Evolutionary conservation across 2,888 invertebrate species (phyloP).

Genomic region (Antheraea assamensis): DNA sequence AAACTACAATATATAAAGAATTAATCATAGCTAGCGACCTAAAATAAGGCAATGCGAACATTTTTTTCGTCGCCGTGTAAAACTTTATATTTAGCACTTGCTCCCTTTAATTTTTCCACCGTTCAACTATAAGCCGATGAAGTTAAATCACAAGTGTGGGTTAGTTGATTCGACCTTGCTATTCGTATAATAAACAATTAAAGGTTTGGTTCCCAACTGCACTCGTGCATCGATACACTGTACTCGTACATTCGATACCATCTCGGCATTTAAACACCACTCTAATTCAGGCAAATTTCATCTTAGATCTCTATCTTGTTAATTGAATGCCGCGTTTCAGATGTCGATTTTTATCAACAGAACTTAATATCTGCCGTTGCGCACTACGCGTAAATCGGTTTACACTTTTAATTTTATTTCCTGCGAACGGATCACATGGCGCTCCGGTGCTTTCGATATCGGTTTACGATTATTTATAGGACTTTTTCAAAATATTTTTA

Average conservation of each 20-base stretch:
- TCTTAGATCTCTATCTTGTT: slow-evolving; percentile 52
- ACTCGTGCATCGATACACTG: slow-evolving; percentile 31
- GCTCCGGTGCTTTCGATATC: slow-evolving; percentile 17
- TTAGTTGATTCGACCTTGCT: background rate
- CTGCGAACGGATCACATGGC: slow-evolving; percentile 3
- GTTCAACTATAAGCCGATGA: no score
- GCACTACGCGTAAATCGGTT: slow-evolving; percentile 30
- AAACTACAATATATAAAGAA: no score
- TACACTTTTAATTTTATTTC: slow-evolving; percentile 14
- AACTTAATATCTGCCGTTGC: slow-evolving; percentile 32
- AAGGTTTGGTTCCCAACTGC: slow-evolving; percentile 7
- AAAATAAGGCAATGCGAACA: no score
- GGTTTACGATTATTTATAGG: slow-evolving; percentile 15
- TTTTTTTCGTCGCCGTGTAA: no score
- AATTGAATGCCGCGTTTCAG: slow-evolving; percentile 55
- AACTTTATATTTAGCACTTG: no score
- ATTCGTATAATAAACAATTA: background rate
- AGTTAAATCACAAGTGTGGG: background rate
- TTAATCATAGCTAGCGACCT: no score
- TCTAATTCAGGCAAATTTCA: slow-evolving; percentile 44
- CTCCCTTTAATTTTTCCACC: no score
- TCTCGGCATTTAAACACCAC: slow-evolving; percentile 37
- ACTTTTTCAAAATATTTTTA: background rate
- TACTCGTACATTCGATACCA: slow-evolving; percentile 34
- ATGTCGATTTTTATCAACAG: slow-evolving; percentile 44